Percentiles rank a stretch among this genome's conserved stretches.
These are phyloP conservation scores for Metellina segmentata DNA, from an alignment of 2,888 invertebrate genomes.

Conservation along the genomic window DNA sequence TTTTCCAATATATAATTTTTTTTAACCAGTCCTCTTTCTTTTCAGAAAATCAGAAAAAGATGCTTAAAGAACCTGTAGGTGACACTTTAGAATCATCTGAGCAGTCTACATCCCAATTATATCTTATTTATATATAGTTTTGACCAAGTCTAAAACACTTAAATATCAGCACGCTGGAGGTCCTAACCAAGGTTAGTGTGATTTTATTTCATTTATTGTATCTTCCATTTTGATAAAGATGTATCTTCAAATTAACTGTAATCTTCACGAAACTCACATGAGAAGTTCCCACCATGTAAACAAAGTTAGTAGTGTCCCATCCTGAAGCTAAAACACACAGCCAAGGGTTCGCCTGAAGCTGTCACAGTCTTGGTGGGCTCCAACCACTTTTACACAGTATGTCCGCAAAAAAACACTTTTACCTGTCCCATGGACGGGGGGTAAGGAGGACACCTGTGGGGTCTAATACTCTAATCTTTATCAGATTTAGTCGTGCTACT, in stretches of 20 bases:
- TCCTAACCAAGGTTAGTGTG: conserved; percentile 69
- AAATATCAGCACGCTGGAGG: conserved; percentile 73
- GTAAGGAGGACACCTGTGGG: too few relatives aligned
- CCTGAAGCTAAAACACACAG: too few relatives aligned
- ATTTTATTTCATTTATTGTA: not conserved
- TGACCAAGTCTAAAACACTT: conserved; percentile 53
- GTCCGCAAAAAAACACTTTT: too few relatives aligned
- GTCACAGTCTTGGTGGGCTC: too few relatives aligned
- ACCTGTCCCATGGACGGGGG: too few relatives aligned
- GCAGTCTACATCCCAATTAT: conserved; percentile 19
- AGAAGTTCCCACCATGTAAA: too few relatives aligned
- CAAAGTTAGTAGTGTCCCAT: too few relatives aligned
- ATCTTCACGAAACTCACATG: too few relatives aligned
- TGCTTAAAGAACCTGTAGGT: conserved; percentile 59
- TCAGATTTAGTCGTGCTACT: too few relatives aligned
- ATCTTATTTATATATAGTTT: conserved; percentile 38
- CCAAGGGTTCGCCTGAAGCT: too few relatives aligned
- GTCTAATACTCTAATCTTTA: too few relatives aligned
- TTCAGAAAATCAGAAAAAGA: conserved; percentile 68
- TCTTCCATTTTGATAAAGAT: not conserved
- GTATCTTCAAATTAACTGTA: not conserved
- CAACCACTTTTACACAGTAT: too few relatives aligned
- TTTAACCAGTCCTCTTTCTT: conserved; percentile 13
- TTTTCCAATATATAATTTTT: not conserved
- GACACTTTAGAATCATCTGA: conserved; percentile 43